A percentile compares a stretch with the other conserved stretches of the same genome.
These are phyloP conservation scores for Rhabdophis nuchalis DNA, from an alignment of 2,797 vertebrate genomes.

Conservation along the genomic window DNA sequence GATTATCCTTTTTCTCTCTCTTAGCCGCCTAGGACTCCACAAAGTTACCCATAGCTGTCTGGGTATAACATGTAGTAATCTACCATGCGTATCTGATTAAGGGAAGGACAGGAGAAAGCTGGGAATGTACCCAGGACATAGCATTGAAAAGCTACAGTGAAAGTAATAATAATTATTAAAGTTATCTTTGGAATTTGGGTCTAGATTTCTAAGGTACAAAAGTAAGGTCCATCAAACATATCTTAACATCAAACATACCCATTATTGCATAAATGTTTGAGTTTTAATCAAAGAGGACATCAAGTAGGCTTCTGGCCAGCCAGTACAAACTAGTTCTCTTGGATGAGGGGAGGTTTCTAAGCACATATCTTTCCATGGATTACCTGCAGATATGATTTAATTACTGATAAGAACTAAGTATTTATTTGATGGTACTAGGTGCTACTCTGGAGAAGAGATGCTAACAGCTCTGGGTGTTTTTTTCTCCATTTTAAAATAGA, in stretches of 20 bases:
- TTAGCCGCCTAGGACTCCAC: not conserved
- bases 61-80: not conserved
- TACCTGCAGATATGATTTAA: not conserved
- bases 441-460: not conserved
- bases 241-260: too few species aligned
- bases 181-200: not conserved
- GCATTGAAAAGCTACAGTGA: not conserved
- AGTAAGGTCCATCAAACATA: not conserved
- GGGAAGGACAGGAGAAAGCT: not conserved
- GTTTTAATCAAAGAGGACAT: not conserved
- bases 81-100: not conserved
- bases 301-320: not conserved
- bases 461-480: not conserved
- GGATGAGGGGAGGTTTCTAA: not conserved
- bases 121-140: not conserved
- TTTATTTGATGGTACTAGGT: not conserved
- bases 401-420: not conserved
- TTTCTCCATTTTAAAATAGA: not conserved
- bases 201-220: not conserved
- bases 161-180: fast-evolving
- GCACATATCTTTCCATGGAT: not conserved
- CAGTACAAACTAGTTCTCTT: not conserved
- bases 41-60: not conserved
- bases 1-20: not conserved
- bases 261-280: not conserved